Conservation (phyloP, 2,888 invertebrate genomes). For the Apodemia mormo region DNA sequence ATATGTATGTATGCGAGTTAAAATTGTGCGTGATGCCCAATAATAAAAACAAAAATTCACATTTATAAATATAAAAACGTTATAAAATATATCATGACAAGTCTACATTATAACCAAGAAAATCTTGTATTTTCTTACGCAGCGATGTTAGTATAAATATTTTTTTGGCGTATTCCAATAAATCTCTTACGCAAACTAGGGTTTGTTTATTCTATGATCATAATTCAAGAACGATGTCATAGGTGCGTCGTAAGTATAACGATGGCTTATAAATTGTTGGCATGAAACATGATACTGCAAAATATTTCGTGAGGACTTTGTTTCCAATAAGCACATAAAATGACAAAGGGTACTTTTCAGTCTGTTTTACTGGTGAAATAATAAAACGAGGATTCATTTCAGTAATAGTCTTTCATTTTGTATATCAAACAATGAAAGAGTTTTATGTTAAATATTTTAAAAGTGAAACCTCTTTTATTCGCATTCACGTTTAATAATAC, state of each 20-base stretch:
- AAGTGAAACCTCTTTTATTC: background rate
- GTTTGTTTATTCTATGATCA: constrained; percentile 13
- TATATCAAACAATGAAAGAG: background rate
- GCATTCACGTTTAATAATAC: background rate
- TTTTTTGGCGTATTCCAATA: constrained; percentile 13
- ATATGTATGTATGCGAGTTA: too few species aligned
- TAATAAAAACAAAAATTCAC: too few species aligned
- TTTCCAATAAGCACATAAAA: background rate
- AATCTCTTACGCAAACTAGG: constrained; percentile 13
- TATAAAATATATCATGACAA: constrained; percentile 11
- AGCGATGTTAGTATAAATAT: constrained; percentile 4
- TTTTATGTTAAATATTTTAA: background rate
- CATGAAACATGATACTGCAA: constrained; percentile 6
- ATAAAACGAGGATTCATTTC: background rate
- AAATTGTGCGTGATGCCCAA: background rate
- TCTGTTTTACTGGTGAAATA: background rate
- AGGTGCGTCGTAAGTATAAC: constrained; percentile 11
- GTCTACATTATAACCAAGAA: constrained; percentile 5
- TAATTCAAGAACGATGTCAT: constrained; percentile 7
- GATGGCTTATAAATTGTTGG: constrained; percentile 7
- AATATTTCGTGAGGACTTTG: constrained; percentile 1
- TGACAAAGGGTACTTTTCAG: background rate
- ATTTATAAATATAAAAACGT: background rate
- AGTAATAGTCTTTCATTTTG: background rate
- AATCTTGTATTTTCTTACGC: background rate